Evolutionary conservation across 2,797 vertebrate genomes (phyloP), one percentile per base, ranked within the genome.

Genomic region (Pseudochaenichthys georgianus): DNA sequence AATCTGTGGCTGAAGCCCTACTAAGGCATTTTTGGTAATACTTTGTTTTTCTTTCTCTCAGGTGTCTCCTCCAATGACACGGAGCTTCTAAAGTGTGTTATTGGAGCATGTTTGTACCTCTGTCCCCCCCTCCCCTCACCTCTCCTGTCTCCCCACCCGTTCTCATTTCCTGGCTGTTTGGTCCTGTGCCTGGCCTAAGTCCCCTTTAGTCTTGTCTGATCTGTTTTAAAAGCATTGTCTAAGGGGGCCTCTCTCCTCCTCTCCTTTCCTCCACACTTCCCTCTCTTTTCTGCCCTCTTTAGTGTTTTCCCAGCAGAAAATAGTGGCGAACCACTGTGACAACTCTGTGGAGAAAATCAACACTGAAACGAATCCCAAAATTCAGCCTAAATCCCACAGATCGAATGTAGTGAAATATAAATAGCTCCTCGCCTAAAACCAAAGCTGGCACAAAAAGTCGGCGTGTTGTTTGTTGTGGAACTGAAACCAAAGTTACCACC

Each of bases 141-240:
- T 21, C 66, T 52, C 73, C 70, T 28, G 46, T 66, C 77, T 59
- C 71, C 63, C 73, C 66, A 62, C 64, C 53, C 55, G 10, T 68
- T 87, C 86, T 93, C 87, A 93, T 94, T 94, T 95, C 92, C 92
- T 92, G 90, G 65, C 80, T 82, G 81, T 87, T 83, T 84, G 84
- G 82, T 88, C 60, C 82, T 90, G 80, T 86, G 81, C 74, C 79
- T 80, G 50, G 55, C 75, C 77, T 90, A 72, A 89, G 77, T 87
- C 88, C 73, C 76, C 67, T 91, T 89, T 82, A 89, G 83, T 89
- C 91, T 82, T 69, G 84, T 90, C 87, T 88, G 88, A 91, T 94
- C 93, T 88, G 87, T 91, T 90, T 90, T 89, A 79, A 89, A 91
- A 92, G 85, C 74, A 80, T 53, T 75, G 86, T 86, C 80, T 51